These are phyloP conservation scores for Xerus rutilus DNA, from an alignment of 2,797 vertebrate genomes.

Conservation along the genomic window DNA sequence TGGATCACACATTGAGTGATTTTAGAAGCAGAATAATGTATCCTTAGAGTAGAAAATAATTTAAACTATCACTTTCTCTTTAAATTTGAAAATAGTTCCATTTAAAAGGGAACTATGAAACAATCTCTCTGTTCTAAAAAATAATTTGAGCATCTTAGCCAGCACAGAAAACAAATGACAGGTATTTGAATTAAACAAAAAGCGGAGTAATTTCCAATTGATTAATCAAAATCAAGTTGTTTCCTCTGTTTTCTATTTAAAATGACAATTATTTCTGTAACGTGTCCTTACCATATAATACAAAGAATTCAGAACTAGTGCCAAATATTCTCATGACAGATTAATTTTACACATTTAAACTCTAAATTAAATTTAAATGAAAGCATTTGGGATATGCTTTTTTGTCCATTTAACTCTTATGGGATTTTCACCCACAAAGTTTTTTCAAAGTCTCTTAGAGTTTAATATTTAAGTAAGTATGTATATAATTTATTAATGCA, in stretches of 20 bases:
- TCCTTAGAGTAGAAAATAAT: not conserved
- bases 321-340: not conserved
- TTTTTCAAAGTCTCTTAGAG: not conserved
- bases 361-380: not conserved
- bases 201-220: not conserved
- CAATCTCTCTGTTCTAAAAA: constrained; percentile 19
- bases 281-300: not conserved
- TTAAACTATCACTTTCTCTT: not conserved
- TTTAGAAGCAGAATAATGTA: not conserved
- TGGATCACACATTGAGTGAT: not conserved
- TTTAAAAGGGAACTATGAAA: not conserved
- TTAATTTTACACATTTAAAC: not conserved
- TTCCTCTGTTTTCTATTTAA: not conserved
- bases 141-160: not conserved
- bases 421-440: not conserved
- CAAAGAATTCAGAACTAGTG: not conserved
- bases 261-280: not conserved
- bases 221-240: constrained; percentile 27
- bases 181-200: not conserved
- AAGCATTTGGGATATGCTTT: not conserved
- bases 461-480: not conserved
- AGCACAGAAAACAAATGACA: not conserved
- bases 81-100: constrained; percentile 20
- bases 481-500: not conserved
- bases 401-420: not conserved